Evolutionary conservation across 2,113 vertebrate genomes (phyloP).

Genomic region (Melanerpes aurifrons): DNA sequence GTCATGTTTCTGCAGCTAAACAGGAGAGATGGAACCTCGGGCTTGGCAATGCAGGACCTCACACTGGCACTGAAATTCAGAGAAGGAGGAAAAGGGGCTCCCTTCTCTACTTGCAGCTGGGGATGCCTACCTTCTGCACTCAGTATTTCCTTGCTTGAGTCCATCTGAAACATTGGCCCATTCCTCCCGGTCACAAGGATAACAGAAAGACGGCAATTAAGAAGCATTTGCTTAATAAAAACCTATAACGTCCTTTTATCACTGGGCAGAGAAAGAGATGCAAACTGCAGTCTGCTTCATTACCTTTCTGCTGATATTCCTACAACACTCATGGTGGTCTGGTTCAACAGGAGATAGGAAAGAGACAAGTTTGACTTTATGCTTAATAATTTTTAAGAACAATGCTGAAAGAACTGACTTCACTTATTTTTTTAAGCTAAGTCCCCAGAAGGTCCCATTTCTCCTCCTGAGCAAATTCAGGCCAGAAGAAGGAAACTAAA

Average conservation of each 20-base stretch:
- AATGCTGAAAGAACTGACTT: neutral
- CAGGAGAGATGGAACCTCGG: neutral
- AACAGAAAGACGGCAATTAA: neutral
- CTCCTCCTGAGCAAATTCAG: neutral
- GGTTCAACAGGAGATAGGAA: neutral
- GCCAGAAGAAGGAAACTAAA: constrained; percentile 15
- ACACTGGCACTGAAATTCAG: constrained; percentile 14
- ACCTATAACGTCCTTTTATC: neutral
- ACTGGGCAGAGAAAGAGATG: neutral
- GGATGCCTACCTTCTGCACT: neutral
- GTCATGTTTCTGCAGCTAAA: constrained; percentile 20
- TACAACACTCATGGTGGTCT: neutral
- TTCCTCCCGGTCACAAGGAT: neutral
- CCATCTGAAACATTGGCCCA: neutral
- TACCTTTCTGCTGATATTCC: neutral
- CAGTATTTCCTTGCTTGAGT: neutral
- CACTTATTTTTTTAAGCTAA: neutral
- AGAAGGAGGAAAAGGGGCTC: neutral
- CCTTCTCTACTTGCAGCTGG: neutral
- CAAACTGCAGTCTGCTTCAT: neutral
- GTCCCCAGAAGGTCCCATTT: neutral
- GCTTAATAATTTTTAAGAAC: neutral
- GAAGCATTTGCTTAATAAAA: neutral
- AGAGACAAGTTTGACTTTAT: neutral
- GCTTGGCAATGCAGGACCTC: constrained; percentile 21